phyloP scores from a whole-genome alignment of 1,140 invertebrate species.

The Kradibia gibbosae region DNA sequence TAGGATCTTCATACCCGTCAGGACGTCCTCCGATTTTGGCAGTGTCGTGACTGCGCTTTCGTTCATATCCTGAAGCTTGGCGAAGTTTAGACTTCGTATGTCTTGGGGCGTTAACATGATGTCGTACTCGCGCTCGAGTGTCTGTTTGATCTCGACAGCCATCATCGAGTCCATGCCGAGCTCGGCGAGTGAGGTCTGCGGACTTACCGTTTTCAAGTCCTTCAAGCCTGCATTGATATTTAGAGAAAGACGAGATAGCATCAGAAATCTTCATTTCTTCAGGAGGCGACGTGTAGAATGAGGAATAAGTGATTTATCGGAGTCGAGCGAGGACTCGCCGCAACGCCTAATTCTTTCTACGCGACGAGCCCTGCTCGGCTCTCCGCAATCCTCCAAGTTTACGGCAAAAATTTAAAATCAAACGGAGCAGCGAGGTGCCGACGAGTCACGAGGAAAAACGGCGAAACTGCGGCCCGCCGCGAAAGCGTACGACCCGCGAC shows the following conservation, averaged over 20 bases:
- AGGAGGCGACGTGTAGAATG: too few species aligned
- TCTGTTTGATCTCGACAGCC: conserved; percentile 87
- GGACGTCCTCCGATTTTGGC: neutral
- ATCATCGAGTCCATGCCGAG: conserved; percentile 88
- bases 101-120: conserved; percentile 80
- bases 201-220: conserved; percentile 75
- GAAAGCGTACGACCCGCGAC: too few species aligned
- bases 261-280: too few species aligned
- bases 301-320: too few species aligned
- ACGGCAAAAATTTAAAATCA: too few species aligned
- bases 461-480: too few species aligned
- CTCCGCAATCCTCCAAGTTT: too few species aligned
- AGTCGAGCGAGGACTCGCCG: too few species aligned
- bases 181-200: conserved; percentile 79
- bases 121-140: conserved; percentile 82
- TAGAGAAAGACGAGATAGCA: neutral
- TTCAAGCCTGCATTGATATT: conserved; percentile 62
- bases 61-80: conserved; percentile 73
- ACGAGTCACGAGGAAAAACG: too few species aligned
- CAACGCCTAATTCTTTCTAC: too few species aligned
- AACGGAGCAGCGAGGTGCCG: too few species aligned
- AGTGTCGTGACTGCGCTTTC: neutral
- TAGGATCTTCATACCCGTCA: conserved; percentile 63
- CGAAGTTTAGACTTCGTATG: conserved; percentile 76
- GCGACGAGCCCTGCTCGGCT: too few species aligned